phyloP scores from a whole-genome alignment of 2,888 invertebrate genomes.

The Mesorhabditis spiculigera region DNA sequence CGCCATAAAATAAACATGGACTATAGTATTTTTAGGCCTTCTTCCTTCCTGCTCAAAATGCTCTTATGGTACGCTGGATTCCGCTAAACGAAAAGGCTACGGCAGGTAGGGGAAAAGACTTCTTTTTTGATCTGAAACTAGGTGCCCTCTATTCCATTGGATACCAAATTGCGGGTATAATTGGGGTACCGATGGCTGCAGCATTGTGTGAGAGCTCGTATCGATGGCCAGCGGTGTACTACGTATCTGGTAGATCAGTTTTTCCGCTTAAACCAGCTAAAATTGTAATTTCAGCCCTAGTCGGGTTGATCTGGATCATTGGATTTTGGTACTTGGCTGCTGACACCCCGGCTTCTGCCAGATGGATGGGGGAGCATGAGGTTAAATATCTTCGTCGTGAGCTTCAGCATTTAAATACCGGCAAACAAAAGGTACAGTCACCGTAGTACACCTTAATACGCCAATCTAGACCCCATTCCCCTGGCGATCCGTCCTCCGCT shows the following conservation, averaged over 20 bases:
- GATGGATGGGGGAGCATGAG: background rate
- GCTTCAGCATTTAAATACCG: background rate
- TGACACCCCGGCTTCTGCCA: background rate
- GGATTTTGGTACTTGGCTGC: background rate
- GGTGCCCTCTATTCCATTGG: background rate
- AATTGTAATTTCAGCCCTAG: background rate
- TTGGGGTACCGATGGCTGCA: background rate
- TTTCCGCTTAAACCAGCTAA: too few species aligned
- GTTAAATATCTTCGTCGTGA: background rate
- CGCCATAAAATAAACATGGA: background rate
- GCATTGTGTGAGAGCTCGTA: background rate
- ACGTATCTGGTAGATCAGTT: background rate
- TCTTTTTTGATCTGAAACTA: background rate
- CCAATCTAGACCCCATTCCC: background rate
- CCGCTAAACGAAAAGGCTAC: background rate
- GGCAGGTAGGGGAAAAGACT: background rate
- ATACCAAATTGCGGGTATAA: background rate
- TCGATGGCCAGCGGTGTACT: conserved; percentile 1
- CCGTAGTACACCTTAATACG: background rate
- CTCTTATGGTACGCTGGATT: background rate
- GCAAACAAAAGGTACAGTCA: background rate
- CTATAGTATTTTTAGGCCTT: background rate
- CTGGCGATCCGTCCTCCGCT: background rate
- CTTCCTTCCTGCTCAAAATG: background rate
- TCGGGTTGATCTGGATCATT: background rate